Evolutionary conservation across 2,888 invertebrate genomes (phyloP).

Genomic region (Atrina japonica): DNA sequence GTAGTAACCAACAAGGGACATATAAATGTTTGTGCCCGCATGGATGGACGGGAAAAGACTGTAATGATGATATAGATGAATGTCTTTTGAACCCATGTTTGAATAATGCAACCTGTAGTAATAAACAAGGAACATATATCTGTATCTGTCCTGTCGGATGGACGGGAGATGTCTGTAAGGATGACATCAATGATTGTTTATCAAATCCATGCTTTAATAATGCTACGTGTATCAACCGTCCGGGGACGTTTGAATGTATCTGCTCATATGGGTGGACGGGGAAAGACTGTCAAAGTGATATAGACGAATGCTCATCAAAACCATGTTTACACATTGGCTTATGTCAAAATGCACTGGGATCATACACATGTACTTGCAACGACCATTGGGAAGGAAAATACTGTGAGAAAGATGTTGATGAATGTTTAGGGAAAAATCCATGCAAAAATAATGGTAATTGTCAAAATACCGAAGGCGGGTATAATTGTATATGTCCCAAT

Average conservation of each 20-base stretch:
- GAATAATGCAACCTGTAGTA: constrained; percentile 56
- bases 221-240: constrained; percentile 37
- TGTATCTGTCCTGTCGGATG: constrained; percentile 46
- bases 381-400: constrained; percentile 1
- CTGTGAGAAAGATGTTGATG: constrained; percentile 11
- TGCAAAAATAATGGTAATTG: too few relatives aligned
- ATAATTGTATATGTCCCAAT: too few relatives aligned
- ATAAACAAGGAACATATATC: constrained; percentile 53
- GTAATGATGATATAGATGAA: constrained; percentile 57
- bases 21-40: constrained; percentile 36
- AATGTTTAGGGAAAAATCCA: too few relatives aligned
- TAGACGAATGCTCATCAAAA: constrained; percentile 6
- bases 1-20: constrained; percentile 32
- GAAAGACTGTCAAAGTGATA: constrained; percentile 21
- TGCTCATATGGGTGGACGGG: constrained; percentile 40
- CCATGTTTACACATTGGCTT: constrained; percentile 8
- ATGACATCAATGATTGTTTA: constrained; percentile 82
- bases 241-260: constrained; percentile 36
- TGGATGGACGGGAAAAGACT: constrained; percentile 37
- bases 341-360: background rate
- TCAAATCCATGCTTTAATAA: constrained; percentile 46
- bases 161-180: constrained; percentile 25
- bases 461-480: too few relatives aligned
- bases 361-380: constrained; percentile 11
- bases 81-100: constrained; percentile 56